Conservation (phyloP, 1,140 invertebrate species). For the Sitobion miscanthi region DNA sequence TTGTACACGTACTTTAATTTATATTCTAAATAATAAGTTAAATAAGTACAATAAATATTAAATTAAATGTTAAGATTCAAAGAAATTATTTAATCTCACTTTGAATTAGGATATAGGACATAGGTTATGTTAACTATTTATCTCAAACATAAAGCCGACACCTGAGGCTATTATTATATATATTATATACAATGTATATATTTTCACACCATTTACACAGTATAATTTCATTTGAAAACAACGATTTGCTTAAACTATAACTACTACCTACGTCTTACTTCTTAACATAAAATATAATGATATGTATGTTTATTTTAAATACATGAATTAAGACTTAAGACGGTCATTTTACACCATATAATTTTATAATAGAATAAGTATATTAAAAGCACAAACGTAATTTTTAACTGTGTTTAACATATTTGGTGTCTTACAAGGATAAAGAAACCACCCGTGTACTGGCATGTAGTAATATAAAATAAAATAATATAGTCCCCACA, state of each 20-base stretch:
- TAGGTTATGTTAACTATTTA: background rate
- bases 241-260: background rate
- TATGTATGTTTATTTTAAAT: background rate
- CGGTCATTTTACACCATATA: background rate
- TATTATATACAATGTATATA: background rate
- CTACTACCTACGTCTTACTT: background rate
- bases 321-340: background rate
- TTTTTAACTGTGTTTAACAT: background rate
- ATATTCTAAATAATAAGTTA: background rate
- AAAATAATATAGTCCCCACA: slow-evolving; percentile 3
- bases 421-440: background rate
- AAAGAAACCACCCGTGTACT: background rate
- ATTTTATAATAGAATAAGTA: background rate
- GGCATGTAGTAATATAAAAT: background rate
- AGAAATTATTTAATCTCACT: background rate
- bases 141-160: background rate
- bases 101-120: background rate
- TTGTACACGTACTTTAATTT: background rate
- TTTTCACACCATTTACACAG: slow-evolving; percentile 14
- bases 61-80: background rate
- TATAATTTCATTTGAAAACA: background rate
- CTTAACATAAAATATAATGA: background rate
- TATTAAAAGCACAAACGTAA: background rate
- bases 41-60: background rate
- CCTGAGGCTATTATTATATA: background rate